Evolutionary conservation across 2,113 vertebrate species (phyloP), one percentile per base, ranked within the genome.

Genomic region (Excalfactoria chinensis): DNA sequence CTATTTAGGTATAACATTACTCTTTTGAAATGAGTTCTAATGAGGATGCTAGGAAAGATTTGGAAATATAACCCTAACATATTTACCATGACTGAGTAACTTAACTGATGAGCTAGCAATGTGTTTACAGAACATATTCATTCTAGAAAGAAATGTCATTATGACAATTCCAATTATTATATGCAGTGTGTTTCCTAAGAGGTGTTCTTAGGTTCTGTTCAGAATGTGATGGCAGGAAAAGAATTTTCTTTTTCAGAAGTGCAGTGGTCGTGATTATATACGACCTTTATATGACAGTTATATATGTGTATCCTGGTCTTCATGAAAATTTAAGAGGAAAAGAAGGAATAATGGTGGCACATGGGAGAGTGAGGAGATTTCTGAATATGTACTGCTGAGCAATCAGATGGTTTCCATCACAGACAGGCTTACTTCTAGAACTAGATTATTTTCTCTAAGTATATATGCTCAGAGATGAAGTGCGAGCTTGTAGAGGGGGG

Each of bases 11-110:
- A 30, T 56, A 77, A 35, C 60, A 70, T 94, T 93, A 67, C 34
- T 88, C 60, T 78, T 71, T 60, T 72, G 46, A 85, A 94, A 86
- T 70, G 22, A 86, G 37, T 56, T 51, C 64, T 77, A 83, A 77
- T 74, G 51, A 88, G 77, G 56, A 51, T 59, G 34, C 37, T 60
- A 80, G 46, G 63, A 93, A 59, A 73, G 21, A 59, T 73, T 7
- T 69, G 60, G 79, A 60, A 80, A 20, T 70, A 4, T 63, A 59
- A 67, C n/a, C 87, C 30, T 37, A 48, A 21, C 1, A 3, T 64
- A 58, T 80, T 86, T 89, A 67, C 20, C 41, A 40, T 66, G n/a
- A 87, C 26, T 62, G 44, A 73, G 21, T 87, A 73, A 87, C 32
- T 90, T 76, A 72, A 85, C 19, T 64, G 41, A 80, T 84, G 46